Evolutionary conservation across 2,113 vertebrate species (phyloP).

Genomic region (Telmatochromis bifrenatus): DNA sequence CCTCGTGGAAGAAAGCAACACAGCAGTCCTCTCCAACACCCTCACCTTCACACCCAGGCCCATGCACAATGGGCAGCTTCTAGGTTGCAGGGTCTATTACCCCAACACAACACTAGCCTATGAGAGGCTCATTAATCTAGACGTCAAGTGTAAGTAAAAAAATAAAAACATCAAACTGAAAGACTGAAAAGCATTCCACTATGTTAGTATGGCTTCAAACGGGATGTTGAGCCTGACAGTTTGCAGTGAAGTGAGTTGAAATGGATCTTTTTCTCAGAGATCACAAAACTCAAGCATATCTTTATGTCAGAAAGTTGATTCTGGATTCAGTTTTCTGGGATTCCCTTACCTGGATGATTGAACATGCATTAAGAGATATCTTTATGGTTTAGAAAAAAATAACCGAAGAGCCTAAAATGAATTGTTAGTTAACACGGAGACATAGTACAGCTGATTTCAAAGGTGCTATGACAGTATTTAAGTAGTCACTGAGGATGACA

Average conservation of each 20-base stretch:
- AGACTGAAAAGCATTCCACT: neutral
- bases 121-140: conserved; percentile 78
- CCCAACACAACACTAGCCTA: conserved; percentile 80
- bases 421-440: neutral
- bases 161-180: neutral
- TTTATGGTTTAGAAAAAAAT: rapidly evolving
- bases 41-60: conserved; percentile 80
- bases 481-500: neutral
- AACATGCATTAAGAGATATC: neutral
- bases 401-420: neutral
- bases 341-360: neutral
- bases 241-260: neutral
- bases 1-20: conserved; percentile 76
- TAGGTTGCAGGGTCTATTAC: conserved; percentile 83
- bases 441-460: neutral
- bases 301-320: neutral
- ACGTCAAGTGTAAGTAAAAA: conserved; percentile 81
- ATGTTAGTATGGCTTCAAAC: neutral
- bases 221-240: neutral
- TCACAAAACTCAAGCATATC: neutral
- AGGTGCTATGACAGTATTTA: neutral
- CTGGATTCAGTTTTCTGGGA: neutral
- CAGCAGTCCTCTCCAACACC: conserved; percentile 77
- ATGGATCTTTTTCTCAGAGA: neutral
- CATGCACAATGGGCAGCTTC: conserved; percentile 78